Percentiles rank a stretch among this genome's conserved stretches.
Conservation (phyloP, 2,797 vertebrate species). For the Phalanger gymnotis region DNA sequence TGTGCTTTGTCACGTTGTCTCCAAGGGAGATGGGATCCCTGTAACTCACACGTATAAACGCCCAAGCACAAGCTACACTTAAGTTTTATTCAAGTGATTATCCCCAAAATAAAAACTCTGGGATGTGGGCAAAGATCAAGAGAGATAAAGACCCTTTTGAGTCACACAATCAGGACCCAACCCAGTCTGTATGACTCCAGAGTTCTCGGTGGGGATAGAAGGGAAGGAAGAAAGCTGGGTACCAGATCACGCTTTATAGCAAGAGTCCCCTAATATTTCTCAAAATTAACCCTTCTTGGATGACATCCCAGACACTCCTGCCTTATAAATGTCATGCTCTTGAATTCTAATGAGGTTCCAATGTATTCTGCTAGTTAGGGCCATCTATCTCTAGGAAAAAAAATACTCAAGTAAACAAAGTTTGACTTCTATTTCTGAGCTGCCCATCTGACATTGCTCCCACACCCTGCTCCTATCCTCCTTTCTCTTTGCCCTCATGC, state of each 20-base stretch:
- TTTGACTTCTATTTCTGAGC: neutral
- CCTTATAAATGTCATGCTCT: neutral
- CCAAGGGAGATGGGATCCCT: neutral
- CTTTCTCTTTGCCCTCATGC: neutral
- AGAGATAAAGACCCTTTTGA: neutral
- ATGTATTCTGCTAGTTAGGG: neutral
- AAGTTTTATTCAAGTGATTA: neutral
- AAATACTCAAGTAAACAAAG: neutral
- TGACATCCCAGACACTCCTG: neutral
- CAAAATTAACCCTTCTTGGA: neutral
- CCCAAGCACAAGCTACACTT: neutral
- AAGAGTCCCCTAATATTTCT: neutral
- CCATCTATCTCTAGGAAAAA: neutral
- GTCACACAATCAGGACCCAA: neutral
- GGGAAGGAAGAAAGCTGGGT: neutral
- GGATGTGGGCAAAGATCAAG: neutral
- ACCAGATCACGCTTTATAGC: neutral
- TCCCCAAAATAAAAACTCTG: neutral
- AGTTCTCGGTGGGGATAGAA: neutral
- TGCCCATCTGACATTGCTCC: neutral
- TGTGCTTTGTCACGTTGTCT: neutral
- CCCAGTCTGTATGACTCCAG: neutral
- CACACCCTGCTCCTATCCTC: neutral
- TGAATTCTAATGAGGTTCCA: neutral
- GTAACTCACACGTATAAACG: neutral